phyloP scores from a whole-genome alignment of 2,888 invertebrate species.

The Spodoptera picta region DNA sequence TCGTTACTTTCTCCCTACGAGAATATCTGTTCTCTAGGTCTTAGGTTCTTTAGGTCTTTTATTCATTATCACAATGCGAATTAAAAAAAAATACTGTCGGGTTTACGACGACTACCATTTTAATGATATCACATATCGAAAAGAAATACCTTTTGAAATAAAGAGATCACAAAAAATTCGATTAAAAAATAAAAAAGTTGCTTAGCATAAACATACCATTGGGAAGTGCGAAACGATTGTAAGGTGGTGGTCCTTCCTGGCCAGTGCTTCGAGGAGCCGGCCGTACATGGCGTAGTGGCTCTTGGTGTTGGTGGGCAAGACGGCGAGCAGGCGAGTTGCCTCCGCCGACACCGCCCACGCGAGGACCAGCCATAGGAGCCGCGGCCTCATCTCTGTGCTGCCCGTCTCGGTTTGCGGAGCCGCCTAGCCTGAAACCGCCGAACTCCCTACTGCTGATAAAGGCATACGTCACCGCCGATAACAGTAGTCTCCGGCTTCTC shows the following conservation, averaged over 20 bases:
- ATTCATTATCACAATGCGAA: no score
- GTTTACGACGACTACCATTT: no score
- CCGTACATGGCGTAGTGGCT: constrained; percentile 88
- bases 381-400: constrained; percentile 82
- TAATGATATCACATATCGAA: neutral
- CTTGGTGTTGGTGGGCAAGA: constrained; percentile 85
- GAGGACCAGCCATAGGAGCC: constrained; percentile 68
- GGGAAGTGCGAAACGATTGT: constrained; percentile 85
- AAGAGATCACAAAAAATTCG: constrained; percentile 9
- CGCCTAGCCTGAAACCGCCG: constrained; percentile 54
- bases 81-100: no score
- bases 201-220: constrained; percentile 70
- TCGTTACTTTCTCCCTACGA: no score
- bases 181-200: neutral
- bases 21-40: no score
- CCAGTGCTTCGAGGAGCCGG: constrained; percentile 81
- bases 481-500: constrained; percentile 30
- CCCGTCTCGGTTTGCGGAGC: constrained; percentile 71
- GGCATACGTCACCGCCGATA: constrained; percentile 63
- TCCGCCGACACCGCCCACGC: constrained; percentile 66
- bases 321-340: constrained; percentile 81
- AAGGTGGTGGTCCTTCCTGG: constrained; percentile 77
- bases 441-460: constrained; percentile 63
- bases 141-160: neutral
- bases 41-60: no score